Evolutionary conservation across 1,140 invertebrate species (phyloP), one percentile per base, ranked within the genome.

Genomic region (Apocrypta bakeri): DNA sequence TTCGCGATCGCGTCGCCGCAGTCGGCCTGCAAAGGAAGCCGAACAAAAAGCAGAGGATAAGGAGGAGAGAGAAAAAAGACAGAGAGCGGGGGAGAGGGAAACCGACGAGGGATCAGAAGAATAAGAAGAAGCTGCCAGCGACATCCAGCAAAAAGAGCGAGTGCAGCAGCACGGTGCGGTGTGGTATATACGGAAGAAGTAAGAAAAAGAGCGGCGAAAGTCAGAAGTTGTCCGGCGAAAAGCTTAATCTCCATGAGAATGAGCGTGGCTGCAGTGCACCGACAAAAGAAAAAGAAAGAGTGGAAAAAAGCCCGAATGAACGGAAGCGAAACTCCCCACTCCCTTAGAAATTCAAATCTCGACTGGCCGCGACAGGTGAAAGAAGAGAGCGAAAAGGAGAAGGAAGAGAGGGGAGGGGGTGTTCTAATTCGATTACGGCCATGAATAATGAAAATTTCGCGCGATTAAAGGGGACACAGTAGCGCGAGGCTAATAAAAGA

Each of bases 271-370:
- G 48, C 48, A 37, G 33, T 4, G 42, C 1, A 9, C 37, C 21
- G 37, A 42, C 76, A 68, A 64, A 66, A 77, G 56, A 66, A 64
- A 63, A 56, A 0, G 31, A 73, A 27, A 56, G 33, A 25, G 14
- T 21, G 3, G n/a, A 78, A 72, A 72, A 80, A 80, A 56, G 17
- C 48, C 17, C 48, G 17, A 21, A 79, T 42, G 66, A 69, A 56
- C 37, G 66, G 61, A 42, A 68, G 29, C 25, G 14, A 79, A 21
- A 40, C 68, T 1, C 40, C 40, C 40, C 12, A 7, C 40, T 17
- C 48, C n/a, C 48, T 61, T 80, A 63, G 68, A 80, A 72, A 80
- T 80, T 80, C 68, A 80, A 80, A 80, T 72, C 69, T 72, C 21
- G 12, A n/a, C 29, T 31, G 48, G 48, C 21, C 48, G 48, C 33